Base-by-base conservation (phyloP, 2,888 invertebrate genomes). In the Patella depressa region DNA sequence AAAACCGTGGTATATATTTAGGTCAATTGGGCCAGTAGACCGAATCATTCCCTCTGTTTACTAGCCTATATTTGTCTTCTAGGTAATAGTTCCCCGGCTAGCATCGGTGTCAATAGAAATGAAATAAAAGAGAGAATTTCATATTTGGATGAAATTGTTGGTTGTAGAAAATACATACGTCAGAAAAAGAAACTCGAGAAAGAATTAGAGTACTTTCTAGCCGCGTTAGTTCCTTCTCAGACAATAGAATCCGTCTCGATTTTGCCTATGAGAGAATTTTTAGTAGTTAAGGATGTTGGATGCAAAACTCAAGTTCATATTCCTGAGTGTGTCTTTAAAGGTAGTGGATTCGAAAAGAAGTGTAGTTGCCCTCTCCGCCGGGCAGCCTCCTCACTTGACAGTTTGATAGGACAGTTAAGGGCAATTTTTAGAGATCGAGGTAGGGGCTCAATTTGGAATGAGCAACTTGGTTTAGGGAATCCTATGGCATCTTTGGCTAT, bases 251-350 rank as follows among this genome's bases (percentile, higher is more conserved):
- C 65, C 12, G n/a, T 65, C n/a, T 65, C 65, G 24, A 12, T n/a
- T 19, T 59, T n/a, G n/a, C 17, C 59, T 59, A 59, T 59, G 59
- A 59, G 59, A n/a, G 59, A 59, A 59, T 59, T 59, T 59, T 19
- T 59, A 19, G 59, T 59, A 9, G 17, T 9, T 59, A 59, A 59
- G 19, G 59, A 59, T 17, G 19, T 2, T 7, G 59, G 59, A 19
- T 59, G 59, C 19, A 59, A 59, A 15, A 59, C 59, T 2, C 59
- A 19, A 17, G 9, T n/a, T 19, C 59, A 59, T 59, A 19, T 19
- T 19, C 17, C 17, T 14, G 59, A 11, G 59, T 59, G 59, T 59
- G 7, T 24, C 65, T 65, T 65, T 65, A 19, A 65, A 14, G 65
- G 24, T 1, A 24, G 24, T 24, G 1, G 24, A 24, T 24, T 24